These are phyloP conservation scores for Cyprinella venusta DNA, from an alignment of 2,797 vertebrate genomes.

Conservation along the genomic window DNA sequence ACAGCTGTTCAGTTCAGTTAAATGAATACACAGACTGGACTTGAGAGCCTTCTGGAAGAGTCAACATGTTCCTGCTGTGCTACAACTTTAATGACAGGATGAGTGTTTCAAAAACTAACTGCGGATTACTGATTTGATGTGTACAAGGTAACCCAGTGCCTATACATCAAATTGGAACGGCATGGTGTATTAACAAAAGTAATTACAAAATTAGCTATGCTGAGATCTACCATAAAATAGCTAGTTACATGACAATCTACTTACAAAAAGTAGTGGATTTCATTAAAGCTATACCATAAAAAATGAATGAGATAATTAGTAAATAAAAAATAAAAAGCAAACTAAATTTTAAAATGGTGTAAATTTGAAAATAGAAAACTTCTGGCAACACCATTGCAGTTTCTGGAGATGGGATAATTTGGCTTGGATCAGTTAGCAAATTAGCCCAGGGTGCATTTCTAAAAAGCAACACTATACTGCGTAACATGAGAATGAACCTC, in stretches of 20 bases:
- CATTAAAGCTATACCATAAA: no score
- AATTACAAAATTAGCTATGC: no score
- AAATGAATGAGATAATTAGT: no score
- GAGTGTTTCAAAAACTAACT: not conserved
- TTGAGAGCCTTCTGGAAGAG: not conserved
- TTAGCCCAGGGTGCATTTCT: not conserved
- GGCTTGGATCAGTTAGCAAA: not conserved
- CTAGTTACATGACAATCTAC: no score
- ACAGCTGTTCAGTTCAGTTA: constrained; percentile 46
- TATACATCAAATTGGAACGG: not conserved
- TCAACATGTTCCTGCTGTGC: constrained; percentile 4
- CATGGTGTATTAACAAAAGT: not conserved
- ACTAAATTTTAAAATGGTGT: no score
- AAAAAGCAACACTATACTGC: not conserved
- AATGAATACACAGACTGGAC: constrained; percentile 42
- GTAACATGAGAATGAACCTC: no score
- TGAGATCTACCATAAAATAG: no score
- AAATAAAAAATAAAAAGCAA: no score
- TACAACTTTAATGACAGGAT: not conserved
- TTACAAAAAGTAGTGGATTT: no score
- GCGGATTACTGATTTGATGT: not conserved
- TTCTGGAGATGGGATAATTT: not conserved
- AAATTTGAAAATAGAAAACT: no score
- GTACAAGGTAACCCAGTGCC: not conserved
- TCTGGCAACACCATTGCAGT: not conserved